Evolutionary conservation across 2,888 invertebrate genomes (phyloP).

Genomic region (Sabatieria punctata): DNA sequence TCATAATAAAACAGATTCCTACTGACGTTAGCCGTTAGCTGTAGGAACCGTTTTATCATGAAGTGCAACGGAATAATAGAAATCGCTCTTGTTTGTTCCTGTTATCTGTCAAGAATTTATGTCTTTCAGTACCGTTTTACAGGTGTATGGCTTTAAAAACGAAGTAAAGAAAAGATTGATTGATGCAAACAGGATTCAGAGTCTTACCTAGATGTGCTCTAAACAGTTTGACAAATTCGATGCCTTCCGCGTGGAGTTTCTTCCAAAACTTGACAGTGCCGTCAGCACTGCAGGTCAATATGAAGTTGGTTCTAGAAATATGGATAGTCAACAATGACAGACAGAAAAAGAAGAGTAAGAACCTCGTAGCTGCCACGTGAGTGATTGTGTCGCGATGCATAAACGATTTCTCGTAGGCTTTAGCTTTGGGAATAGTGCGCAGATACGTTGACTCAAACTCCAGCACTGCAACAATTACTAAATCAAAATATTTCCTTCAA

Average conservation of each 20-base stretch:
- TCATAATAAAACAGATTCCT: too few relatives aligned
- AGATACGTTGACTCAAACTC: slow-evolving; percentile 71
- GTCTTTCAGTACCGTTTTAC: too few relatives aligned
- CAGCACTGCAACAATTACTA: slow-evolving; percentile 51
- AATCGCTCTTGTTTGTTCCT: too few relatives aligned
- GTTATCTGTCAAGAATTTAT: too few relatives aligned
- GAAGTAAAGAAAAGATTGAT: too few relatives aligned
- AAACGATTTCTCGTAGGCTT: slow-evolving; percentile 89
- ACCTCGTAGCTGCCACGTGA: slow-evolving; percentile 70
- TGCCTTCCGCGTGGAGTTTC: slow-evolving; percentile 65
- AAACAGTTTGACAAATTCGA: slow-evolving; percentile 98
- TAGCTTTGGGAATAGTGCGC: slow-evolving; percentile 73
- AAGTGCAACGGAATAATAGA: too few relatives aligned
- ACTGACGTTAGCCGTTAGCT: too few relatives aligned
- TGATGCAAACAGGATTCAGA: too few relatives aligned
- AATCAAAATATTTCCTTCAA: too few relatives aligned
- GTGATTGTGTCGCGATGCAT: slow-evolving; percentile 94
- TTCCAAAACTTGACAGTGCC: slow-evolving; percentile 99
- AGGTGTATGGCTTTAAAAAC: too few relatives aligned
- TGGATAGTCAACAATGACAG: background rate
- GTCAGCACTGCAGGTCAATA: slow-evolving; percentile 85
- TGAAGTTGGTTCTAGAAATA: slow-evolving; percentile 57
- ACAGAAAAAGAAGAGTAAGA: slow-evolving; percentile 9
- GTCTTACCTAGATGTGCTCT: slow-evolving; percentile 63
- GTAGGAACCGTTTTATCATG: too few relatives aligned